Evolutionary conservation across 2,888 invertebrate genomes (phyloP).

Genomic region (Ferdinandea cuprea): DNA sequence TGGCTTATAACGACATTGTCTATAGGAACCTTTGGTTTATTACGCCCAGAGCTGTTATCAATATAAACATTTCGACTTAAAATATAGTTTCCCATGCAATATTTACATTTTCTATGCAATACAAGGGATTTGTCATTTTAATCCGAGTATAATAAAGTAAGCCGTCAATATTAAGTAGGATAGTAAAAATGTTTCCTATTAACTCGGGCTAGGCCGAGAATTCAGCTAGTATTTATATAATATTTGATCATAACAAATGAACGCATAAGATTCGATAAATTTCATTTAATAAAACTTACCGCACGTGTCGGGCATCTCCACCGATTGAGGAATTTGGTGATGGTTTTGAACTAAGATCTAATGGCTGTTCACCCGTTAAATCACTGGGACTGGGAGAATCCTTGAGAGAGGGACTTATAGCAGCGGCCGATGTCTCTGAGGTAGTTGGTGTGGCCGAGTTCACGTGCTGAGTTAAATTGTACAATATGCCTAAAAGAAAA

Average conservation of each 20-base stretch:
- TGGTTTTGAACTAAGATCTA: conserved; percentile 93
- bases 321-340: conserved; percentile 84
- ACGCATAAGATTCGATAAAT: neutral
- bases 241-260: neutral
- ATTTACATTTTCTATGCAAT: too few relatives aligned
- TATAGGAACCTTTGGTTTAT: too few relatives aligned
- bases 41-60: too few relatives aligned
- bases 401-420: conserved; percentile 82
- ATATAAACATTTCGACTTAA: too few relatives aligned
- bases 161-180: too few relatives aligned
- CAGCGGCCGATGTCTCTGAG: conserved; percentile 82
- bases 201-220: too few relatives aligned
- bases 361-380: conserved; percentile 88
- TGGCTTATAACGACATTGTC: too few relatives aligned
- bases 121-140: too few relatives aligned
- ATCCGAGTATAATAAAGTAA: too few relatives aligned
- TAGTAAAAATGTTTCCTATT: too few relatives aligned
- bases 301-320: conserved; percentile 86
- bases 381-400: conserved; percentile 84
- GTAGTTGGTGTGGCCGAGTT: conserved; percentile 82
- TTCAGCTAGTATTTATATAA: too few relatives aligned
- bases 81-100: too few relatives aligned
- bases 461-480: conserved; percentile 77
- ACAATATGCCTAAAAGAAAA: conserved; percentile 49
- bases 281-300: conserved; percentile 84